Percentiles rank a stretch among this genome's conserved stretches.
Evolutionary conservation across 2,113 vertebrate species (phyloP).

Genomic region (Cercopithecus mona): DNA sequence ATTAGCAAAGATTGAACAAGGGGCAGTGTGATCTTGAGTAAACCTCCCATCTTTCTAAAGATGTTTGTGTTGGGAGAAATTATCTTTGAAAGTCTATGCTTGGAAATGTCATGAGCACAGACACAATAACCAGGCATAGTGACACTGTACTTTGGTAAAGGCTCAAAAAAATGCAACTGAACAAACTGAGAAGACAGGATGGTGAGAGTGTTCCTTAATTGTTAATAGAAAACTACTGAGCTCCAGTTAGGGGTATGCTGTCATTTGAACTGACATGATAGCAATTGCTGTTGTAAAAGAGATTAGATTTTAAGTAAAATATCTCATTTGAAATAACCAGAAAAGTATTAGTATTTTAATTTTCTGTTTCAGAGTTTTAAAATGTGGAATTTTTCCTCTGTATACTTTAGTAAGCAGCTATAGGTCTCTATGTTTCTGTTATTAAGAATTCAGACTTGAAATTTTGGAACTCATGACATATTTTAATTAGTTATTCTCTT

Average conservation of each 20-base stretch:
- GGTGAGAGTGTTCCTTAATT: background rate
- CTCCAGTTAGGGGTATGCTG: background rate
- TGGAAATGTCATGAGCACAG: constrained; percentile 61
- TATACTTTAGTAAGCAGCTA: background rate
- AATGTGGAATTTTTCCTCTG: background rate
- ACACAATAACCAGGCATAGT: constrained; percentile 30
- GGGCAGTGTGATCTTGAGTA: constrained; percentile 72
- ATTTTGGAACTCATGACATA: background rate
- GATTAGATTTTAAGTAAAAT: background rate
- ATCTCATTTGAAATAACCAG: background rate
- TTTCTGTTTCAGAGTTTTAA: background rate
- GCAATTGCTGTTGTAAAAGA: background rate
- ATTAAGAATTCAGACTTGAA: background rate
- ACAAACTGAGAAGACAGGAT: background rate
- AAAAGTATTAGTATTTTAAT: background rate
- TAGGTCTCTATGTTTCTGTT: background rate
- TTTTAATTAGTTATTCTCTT: constrained; percentile 20
- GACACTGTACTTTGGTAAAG: background rate
- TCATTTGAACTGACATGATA: background rate
- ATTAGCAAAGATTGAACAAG: constrained; percentile 75
- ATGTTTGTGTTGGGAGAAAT: constrained; percentile 72
- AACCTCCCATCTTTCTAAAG: constrained; percentile 58
- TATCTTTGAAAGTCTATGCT: constrained; percentile 61
- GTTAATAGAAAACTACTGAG: background rate
- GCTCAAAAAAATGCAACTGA: background rate